Evolutionary conservation across 2,797 vertebrate genomes (phyloP).

Genomic region (Etheostoma perlongum): DNA sequence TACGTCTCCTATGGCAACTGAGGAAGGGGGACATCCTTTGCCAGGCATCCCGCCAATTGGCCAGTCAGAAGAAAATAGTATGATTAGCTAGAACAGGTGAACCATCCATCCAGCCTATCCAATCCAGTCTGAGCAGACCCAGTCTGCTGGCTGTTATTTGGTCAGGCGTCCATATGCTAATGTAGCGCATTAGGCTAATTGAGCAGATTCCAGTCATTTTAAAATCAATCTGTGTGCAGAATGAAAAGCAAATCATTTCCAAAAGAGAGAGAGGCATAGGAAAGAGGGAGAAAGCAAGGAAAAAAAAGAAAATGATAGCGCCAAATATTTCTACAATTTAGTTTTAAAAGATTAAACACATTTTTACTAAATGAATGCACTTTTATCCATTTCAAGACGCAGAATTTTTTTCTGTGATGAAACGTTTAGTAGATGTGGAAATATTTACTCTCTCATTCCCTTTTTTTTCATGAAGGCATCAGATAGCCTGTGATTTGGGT

Average conservation of each 20-base stretch:
- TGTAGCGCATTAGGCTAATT: slow-evolving; percentile 72
- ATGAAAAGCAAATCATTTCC: slow-evolving; percentile 54
- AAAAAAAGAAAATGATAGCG: neutral
- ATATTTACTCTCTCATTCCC: slow-evolving; percentile 43
- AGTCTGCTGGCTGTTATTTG: slow-evolving; percentile 45
- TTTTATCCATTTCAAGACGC: slow-evolving; percentile 18
- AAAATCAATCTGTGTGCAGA: slow-evolving; percentile 59
- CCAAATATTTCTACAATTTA: neutral
- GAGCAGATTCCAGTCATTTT: slow-evolving; percentile 60
- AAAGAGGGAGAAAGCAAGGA: neutral
- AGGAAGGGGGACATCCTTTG: slow-evolving; percentile 68
- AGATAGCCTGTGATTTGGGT: slow-evolving; percentile 77
- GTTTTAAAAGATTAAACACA: slow-evolving; percentile 22
- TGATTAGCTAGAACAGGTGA: slow-evolving; percentile 71
- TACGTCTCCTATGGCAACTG: slow-evolving; percentile 85
- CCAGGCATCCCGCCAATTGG: slow-evolving; percentile 70
- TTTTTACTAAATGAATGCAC: slow-evolving; percentile 33
- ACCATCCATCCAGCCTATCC: slow-evolving; percentile 47
- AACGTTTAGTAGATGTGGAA: slow-evolving; percentile 53
- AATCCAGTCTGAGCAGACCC: slow-evolving; percentile 60
- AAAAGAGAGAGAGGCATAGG: neutral
- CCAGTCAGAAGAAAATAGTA: slow-evolving; percentile 55
- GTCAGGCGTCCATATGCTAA: slow-evolving; percentile 68
- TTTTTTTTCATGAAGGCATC: slow-evolving; percentile 71
- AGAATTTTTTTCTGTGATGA: slow-evolving; percentile 27